These are phyloP conservation scores for Pinctada fucata DNA, from an alignment of 2,888 invertebrate species.

Conservation along the genomic window DNA sequence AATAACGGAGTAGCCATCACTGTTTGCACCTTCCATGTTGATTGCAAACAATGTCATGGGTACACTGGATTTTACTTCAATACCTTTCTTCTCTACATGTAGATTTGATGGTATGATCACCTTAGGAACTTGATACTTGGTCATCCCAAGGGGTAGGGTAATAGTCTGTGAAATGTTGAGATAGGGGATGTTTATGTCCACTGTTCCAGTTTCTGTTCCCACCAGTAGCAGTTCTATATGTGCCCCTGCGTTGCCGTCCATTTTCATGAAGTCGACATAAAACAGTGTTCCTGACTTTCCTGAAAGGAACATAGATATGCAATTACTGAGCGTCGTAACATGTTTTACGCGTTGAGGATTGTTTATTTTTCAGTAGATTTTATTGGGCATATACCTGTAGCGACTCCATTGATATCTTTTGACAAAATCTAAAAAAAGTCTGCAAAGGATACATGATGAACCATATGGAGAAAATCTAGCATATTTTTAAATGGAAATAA, in stretches of 20 bases:
- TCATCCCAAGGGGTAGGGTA: not conserved
- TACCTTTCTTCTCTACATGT: not conserved
- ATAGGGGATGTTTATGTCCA: not conserved
- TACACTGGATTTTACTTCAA: not conserved
- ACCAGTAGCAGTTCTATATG: constrained; percentile 7
- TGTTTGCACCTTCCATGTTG: not conserved
- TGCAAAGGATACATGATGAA: not conserved
- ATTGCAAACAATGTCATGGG: not conserved
- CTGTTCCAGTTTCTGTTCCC: not conserved
- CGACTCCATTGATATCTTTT: not conserved
- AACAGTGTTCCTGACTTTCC: not conserved
- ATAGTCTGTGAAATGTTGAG: not conserved
- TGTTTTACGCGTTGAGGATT: too few species aligned
- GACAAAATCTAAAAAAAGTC: not conserved
- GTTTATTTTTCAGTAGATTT: too few species aligned
- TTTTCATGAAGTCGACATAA: not conserved
- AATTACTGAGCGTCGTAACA: too few species aligned
- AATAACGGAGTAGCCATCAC: constrained; percentile 3
- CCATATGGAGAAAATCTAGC: too few species aligned
- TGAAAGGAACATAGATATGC: not conserved
- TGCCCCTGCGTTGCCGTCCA: constrained; percentile 10
- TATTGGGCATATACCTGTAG: too few species aligned
- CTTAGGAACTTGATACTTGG: not conserved
- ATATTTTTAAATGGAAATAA: too few species aligned
- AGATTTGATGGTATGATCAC: not conserved